These are phyloP conservation scores for Thaumatotibia leucotreta DNA, from an alignment of 1,140 invertebrate species.

Conservation along the genomic window DNA sequence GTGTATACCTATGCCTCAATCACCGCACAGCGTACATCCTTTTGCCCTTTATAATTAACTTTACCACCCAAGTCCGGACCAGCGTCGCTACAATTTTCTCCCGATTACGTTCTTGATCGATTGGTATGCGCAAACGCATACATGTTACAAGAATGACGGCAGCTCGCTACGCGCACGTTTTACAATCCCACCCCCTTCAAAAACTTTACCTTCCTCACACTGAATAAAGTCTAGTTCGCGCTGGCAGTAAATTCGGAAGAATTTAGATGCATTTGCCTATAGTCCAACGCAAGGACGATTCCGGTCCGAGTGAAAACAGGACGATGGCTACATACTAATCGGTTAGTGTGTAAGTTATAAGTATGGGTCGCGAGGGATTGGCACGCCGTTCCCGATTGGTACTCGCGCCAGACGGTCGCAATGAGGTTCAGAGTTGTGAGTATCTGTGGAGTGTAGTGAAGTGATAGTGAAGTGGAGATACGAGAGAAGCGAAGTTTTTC, in stretches of 20 bases:
- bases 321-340: constrained; percentile 64
- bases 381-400: constrained; percentile 41
- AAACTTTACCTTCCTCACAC: neutral
- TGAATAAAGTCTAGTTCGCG: constrained; percentile 29
- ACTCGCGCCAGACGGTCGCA: constrained; percentile 42
- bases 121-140: constrained; percentile 52
- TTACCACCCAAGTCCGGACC: constrained; percentile 34
- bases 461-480: constrained; percentile 9
- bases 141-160: constrained; percentile 68
- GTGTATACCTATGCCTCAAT: too few relatives aligned
- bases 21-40: too few relatives aligned
- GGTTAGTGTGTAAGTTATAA: constrained; percentile 60
- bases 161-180: constrained; percentile 42
- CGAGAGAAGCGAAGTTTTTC: neutral
- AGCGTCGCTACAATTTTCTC: constrained; percentile 65
- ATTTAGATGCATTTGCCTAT: constrained; percentile 43
- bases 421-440: constrained; percentile 58
- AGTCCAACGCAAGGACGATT: constrained; percentile 53
- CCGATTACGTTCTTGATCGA: constrained; percentile 58
- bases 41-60: too few relatives aligned
- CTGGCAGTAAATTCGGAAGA: constrained; percentile 19
- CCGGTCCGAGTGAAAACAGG: constrained; percentile 59
- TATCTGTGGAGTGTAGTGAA: constrained; percentile 25
- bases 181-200: constrained; percentile 21
- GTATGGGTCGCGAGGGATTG: constrained; percentile 45